Evolutionary conservation across 2,797 vertebrate genomes (phyloP).

Genomic region (Sardinella longiceps): DNA sequence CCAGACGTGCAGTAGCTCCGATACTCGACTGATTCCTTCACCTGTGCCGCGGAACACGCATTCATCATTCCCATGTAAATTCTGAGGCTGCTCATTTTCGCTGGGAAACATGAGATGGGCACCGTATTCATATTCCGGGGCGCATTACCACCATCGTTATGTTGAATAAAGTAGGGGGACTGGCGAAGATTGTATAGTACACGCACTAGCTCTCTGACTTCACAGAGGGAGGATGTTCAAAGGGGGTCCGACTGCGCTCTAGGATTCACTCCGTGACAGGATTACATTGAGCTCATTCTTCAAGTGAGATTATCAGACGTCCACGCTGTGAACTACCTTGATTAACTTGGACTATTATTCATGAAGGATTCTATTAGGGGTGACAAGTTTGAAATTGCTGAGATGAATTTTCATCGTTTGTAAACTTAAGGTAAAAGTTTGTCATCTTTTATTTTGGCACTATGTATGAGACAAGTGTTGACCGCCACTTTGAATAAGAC

Average conservation of each 20-base stretch:
- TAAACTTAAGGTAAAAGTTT: conserved; percentile 34
- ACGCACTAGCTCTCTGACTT: neutral
- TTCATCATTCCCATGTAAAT: conserved; percentile 65
- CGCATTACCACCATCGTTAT: conserved; percentile 50
- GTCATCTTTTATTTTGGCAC: conserved; percentile 48
- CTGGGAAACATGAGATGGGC: conserved; percentile 70
- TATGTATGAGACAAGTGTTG: neutral
- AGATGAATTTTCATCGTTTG: conserved; percentile 3
- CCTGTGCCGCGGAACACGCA: conserved; percentile 68
- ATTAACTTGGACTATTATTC: neutral
- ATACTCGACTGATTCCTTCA: conserved; percentile 31
- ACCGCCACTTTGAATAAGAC: neutral
- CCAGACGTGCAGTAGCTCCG: conserved; percentile 39
- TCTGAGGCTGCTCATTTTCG: conserved; percentile 63
- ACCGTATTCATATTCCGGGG: conserved; percentile 73
- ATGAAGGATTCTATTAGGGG: conserved; percentile 6
- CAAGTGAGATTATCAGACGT: neutral
- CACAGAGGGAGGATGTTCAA: conserved; percentile 35
- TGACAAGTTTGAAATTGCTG: neutral
- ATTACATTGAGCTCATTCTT: conserved; percentile 22
- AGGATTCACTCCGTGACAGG: conserved; percentile 14
- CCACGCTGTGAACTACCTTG: conserved; percentile 17
- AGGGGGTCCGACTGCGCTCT: conserved; percentile 17
- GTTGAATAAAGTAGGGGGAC: conserved; percentile 69
- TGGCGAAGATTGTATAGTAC: conserved; percentile 29